A percentile compares a stretch with the other conserved stretches of the same genome.
phyloP scores from a whole-genome alignment of 2,888 invertebrate species.

The Limnephilus auricula region DNA sequence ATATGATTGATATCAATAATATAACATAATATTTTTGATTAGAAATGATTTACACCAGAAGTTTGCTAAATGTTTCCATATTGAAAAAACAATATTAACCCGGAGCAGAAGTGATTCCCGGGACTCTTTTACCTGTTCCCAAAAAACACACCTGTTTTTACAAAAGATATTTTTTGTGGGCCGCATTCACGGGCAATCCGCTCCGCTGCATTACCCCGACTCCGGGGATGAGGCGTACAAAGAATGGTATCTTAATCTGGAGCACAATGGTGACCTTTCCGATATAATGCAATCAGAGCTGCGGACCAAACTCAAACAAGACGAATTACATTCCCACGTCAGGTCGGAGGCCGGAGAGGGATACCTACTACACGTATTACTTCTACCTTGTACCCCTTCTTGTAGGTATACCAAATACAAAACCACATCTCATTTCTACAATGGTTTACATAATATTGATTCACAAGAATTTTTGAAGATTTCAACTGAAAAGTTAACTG shows the following conservation, averaged over 20 bases:
- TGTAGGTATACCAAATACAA: background rate
- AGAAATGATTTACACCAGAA: background rate
- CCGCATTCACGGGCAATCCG: constrained; percentile 49
- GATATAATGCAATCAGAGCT: constrained; percentile 49
- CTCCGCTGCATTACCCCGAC: constrained; percentile 55
- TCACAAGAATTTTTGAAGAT: background rate
- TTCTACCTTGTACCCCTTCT: background rate
- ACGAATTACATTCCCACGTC: constrained; percentile 50
- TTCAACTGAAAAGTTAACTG: background rate
- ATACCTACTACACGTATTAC: background rate
- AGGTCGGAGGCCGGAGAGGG: background rate
- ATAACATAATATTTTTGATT: background rate
- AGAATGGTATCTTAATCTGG: constrained; percentile 61
- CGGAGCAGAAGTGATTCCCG: constrained; percentile 20
- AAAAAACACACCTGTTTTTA: constrained; percentile 52
- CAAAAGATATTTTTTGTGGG: constrained; percentile 16
- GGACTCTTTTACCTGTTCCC: constrained; percentile 46
- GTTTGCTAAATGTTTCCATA: constrained; percentile 28
- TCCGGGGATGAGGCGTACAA: constrained; percentile 47
- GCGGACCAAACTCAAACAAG: constrained; percentile 23
- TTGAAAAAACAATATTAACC: constrained; percentile 15
- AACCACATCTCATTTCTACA: background rate
- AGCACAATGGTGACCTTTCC: constrained; percentile 61
- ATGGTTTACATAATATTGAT: background rate
- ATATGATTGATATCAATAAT: background rate